phyloP scores from a whole-genome alignment of 1,140 invertebrate genomes.

The Drosophila tsacasi region DNA sequence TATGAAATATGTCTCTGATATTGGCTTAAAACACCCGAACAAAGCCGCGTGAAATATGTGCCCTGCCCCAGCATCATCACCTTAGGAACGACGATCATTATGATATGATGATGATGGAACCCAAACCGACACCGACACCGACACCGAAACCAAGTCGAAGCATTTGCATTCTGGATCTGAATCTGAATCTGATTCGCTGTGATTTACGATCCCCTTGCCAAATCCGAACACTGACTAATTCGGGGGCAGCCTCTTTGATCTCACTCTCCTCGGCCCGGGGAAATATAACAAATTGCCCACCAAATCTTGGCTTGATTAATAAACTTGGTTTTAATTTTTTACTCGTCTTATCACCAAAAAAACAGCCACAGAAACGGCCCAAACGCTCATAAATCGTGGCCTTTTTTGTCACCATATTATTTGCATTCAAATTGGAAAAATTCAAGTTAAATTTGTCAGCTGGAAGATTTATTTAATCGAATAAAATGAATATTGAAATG shows the following conservation, averaged over 20 bases:
- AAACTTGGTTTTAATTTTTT: slow-evolving; percentile 29
- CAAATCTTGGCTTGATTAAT: slow-evolving; percentile 37
- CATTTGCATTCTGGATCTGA: slow-evolving; percentile 43
- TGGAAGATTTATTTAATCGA: slow-evolving; percentile 14
- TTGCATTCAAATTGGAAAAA: slow-evolving; percentile 55
- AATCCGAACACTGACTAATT: slow-evolving; percentile 79
- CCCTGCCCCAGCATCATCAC: slow-evolving; percentile 7
- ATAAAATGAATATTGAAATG: slow-evolving; percentile 3
- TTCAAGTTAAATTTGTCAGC: slow-evolving; percentile 15
- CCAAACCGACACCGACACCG: background rate
- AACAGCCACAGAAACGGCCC: background rate
- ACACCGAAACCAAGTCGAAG: background rate
- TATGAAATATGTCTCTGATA: slow-evolving; percentile 72
- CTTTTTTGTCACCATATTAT: slow-evolving; percentile 19
- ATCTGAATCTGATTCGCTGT: slow-evolving; percentile 38
- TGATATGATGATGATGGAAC: slow-evolving; percentile 30
- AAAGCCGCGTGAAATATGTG: slow-evolving; percentile 21
- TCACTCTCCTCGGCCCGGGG: background rate
- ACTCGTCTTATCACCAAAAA: slow-evolving; percentile 20
- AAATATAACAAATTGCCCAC: slow-evolving; percentile 70
- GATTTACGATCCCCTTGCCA: slow-evolving; percentile 76
- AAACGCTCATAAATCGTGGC: slow-evolving; percentile 17
- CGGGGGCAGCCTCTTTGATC: slow-evolving; percentile 33
- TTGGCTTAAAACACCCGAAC: slow-evolving; percentile 62
- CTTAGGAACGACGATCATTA: slow-evolving; percentile 19